Conservation (phyloP, 2,113 vertebrate genomes). For the Panthera tigris region DNA sequence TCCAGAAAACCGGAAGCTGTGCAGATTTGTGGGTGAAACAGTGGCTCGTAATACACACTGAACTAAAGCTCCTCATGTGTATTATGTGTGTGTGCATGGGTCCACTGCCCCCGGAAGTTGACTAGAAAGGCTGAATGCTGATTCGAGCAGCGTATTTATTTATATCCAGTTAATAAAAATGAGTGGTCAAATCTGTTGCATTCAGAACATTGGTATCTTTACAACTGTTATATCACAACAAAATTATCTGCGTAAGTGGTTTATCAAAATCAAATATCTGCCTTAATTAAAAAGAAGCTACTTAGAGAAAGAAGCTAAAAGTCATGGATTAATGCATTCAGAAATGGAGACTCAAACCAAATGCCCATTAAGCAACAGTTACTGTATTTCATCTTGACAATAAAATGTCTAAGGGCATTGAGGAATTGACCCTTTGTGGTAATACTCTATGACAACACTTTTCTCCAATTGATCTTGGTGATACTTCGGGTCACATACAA, state of each 20-base stretch:
- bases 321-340: slow-evolving; percentile 55
- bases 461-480: slow-evolving; percentile 34
- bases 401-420: slow-evolving; percentile 59
- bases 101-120: neutral
- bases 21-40: neutral
- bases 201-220: neutral
- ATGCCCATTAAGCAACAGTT: slow-evolving; percentile 58
- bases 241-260: neutral
- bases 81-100: neutral
- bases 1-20: neutral
- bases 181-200: neutral
- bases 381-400: slow-evolving; percentile 70
- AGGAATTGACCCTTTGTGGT: slow-evolving; percentile 63
- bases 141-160: neutral
- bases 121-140: neutral
- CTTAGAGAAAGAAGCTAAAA: slow-evolving; percentile 40
- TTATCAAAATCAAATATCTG: slow-evolving; percentile 59
- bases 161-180: neutral
- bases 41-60: neutral
- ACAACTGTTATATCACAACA: neutral
- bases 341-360: slow-evolving; percentile 45
- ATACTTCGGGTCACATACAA: slow-evolving; percentile 44
- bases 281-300: slow-evolving; percentile 15
- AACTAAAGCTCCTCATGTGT: neutral
- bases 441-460: slow-evolving; percentile 16